These are phyloP conservation scores for Euzetes globulus DNA, from an alignment of 2,888 invertebrate species.

Conservation along the genomic window DNA sequence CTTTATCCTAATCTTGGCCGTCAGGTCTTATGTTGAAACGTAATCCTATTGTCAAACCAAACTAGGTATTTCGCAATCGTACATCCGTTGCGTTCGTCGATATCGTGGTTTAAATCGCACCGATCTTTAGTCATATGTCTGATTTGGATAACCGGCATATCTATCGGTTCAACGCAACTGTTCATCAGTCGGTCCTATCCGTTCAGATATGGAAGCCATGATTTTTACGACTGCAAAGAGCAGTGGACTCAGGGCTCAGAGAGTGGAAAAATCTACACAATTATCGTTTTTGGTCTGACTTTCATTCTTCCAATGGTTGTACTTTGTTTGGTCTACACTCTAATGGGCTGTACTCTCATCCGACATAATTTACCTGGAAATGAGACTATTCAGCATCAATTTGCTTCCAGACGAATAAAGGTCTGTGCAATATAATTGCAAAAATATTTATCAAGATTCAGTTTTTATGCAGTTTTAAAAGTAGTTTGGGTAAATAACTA, in stretches of 20 bases:
- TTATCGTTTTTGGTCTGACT: constrained; percentile 45
- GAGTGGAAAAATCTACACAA: constrained; percentile 43
- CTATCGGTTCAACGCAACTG: constrained; percentile 48
- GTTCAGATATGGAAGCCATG: constrained; percentile 41
- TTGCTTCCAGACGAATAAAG: constrained; percentile 43
- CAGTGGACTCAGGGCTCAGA: constrained; percentile 34
- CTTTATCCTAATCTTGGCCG: too few relatives aligned
- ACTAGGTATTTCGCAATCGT: constrained; percentile 47
- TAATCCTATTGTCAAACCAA: too few relatives aligned
- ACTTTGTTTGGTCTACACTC: constrained; percentile 49
- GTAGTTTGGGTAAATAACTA: too few relatives aligned
- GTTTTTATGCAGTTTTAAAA: background rate
- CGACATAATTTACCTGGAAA: constrained; percentile 49
- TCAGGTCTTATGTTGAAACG: too few relatives aligned
- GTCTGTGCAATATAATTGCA: background rate
- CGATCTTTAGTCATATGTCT: constrained; percentile 47
- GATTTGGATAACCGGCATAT: constrained; percentile 49
- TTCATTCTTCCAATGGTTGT: constrained; percentile 49
- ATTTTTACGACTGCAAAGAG: constrained; percentile 40
- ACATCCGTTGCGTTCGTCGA: constrained; percentile 47
- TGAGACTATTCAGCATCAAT: constrained; percentile 48
- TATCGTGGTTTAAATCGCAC: constrained; percentile 48
- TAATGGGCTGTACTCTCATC: constrained; percentile 50
- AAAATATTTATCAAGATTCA: constrained; percentile 40
- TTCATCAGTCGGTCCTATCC: constrained; percentile 45